These are phyloP conservation scores for Pseudocheirus occidentalis DNA, from an alignment of 2,797 vertebrate species.

Conservation along the genomic window DNA sequence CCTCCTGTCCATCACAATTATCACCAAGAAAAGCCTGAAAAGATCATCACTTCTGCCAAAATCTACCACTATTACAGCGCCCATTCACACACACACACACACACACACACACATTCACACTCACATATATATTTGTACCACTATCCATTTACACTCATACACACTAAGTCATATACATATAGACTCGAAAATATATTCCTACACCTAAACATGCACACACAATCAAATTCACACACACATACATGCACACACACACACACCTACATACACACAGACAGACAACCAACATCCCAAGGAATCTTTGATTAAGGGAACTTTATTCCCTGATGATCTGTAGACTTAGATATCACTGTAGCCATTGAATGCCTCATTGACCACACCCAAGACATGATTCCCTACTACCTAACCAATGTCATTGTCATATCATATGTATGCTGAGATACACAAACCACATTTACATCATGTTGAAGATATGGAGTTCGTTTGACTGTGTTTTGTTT, in stretches of 20 bases:
- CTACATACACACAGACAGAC: fast-evolving
- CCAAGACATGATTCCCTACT: background rate
- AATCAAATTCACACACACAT: background rate
- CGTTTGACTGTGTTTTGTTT: background rate
- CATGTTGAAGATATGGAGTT: background rate
- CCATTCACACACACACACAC: background rate
- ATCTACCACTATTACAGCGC: fast-evolving
- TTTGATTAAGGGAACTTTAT: background rate
- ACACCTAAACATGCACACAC: background rate
- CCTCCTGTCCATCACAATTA: background rate
- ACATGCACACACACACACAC: background rate
- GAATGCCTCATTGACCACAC: background rate
- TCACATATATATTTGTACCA: background rate
- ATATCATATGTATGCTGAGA: background rate
- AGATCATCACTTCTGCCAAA: background rate
- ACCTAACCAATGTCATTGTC: background rate
- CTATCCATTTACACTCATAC: background rate
- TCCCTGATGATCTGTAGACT: background rate
- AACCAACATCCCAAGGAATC: background rate
- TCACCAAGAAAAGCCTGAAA: background rate
- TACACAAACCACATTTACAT: background rate
- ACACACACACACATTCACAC: background rate
- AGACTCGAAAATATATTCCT: background rate
- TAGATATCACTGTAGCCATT: background rate
- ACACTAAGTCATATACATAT: background rate